Evolutionary conservation across 2,113 vertebrate genomes (phyloP), one percentile per base, ranked within the genome.

Genomic region (Crypturellus undulatus): DNA sequence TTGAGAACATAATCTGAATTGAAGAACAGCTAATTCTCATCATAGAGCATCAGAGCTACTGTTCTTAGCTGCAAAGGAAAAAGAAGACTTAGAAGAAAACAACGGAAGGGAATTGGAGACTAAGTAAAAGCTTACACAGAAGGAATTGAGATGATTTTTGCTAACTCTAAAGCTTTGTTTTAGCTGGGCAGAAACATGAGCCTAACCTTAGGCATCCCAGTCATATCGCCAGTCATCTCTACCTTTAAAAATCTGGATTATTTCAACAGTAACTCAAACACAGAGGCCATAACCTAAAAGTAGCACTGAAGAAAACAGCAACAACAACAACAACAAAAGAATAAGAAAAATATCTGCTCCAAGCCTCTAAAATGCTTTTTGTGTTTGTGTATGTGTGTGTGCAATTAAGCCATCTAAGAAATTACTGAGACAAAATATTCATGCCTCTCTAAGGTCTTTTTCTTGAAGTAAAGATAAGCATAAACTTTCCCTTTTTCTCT

Each of bases 11-110:
- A 92, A 72, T 75, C 42, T 68, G 70, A 92, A 59, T 1, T 81
- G 67, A 87, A 52, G 58, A 94, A 26, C 59, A 92, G 62, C 52
- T 87, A 82, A 94, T 70, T 15, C 81, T 87, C 70, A 69, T 87
- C 75, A 72, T 12, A 76, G 60, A 43, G 67, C 76, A 71, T 84
- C 79, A 92, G 25, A 30, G 34, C 12, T 72, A 76, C 71, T 81
- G 70, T 51, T 95, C 62, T 82, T 62, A 72, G 25, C 6, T 43
- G 32, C 89, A 87, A 92, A 80, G 21, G 15, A 87, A 62, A 67
- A 87, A 52, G 60, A 83, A 14, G 34, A 58, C 9, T 68, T 19
- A 62, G 60, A 79, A 79, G 36, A 79, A 95, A 92, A 86, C 2
- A 4, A 54, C 47, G 51, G 40, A 88, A 88, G 16, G 25, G 10